These are phyloP conservation scores for Pyrgilauda ruficollis DNA, from an alignment of 2,113 vertebrate species.

Conservation along the genomic window DNA sequence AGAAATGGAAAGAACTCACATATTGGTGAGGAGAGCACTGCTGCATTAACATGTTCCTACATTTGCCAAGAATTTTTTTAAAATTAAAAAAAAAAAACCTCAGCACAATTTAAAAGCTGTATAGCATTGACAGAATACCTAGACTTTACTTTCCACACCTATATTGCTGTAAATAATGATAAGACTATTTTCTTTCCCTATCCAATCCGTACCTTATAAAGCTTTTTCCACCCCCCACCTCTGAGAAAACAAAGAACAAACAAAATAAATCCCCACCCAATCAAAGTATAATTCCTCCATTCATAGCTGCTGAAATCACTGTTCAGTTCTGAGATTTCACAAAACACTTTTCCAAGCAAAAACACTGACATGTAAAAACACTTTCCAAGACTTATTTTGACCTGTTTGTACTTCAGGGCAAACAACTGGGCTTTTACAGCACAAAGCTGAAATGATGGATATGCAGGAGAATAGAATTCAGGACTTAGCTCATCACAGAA, in stretches of 20 bases:
- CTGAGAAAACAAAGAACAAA: background rate
- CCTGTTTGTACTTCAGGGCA: background rate
- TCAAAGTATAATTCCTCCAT: background rate
- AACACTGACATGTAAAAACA: background rate
- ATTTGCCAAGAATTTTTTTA: background rate
- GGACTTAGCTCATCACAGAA: background rate
- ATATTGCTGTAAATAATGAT: background rate
- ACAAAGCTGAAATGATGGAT: background rate
- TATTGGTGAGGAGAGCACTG: background rate
- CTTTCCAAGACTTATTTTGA: background rate
- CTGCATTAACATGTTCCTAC: background rate
- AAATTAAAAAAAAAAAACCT: background rate
- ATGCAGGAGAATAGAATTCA: background rate
- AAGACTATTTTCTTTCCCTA: background rate
- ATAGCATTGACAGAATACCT: background rate
- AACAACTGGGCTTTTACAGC: background rate
- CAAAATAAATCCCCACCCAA: background rate
- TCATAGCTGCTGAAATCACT: background rate
- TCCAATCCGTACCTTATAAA: background rate
- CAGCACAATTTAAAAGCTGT: background rate
- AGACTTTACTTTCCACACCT: background rate
- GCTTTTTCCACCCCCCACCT: background rate
- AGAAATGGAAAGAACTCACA: background rate
- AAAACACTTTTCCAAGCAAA: background rate
- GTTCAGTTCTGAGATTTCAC: background rate